A percentile compares a stretch with the other conserved stretches of the same genome.
Evolutionary conservation across 2,888 invertebrate species (phyloP).

Genomic region (Oasisia sp.): DNA sequence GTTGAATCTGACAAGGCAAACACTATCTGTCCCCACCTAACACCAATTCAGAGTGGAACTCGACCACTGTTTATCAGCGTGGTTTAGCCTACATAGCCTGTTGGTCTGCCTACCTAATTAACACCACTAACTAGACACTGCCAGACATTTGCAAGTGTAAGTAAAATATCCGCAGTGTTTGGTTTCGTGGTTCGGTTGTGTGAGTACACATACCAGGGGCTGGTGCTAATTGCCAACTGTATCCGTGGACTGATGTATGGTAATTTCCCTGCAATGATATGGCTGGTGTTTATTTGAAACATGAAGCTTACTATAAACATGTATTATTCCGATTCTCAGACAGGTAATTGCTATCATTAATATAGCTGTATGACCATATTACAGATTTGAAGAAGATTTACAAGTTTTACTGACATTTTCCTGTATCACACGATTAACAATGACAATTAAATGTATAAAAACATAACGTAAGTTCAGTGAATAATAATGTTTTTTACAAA

Average conservation of each 20-base stretch:
- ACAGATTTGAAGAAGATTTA: too few species aligned
- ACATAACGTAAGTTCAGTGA: too few species aligned
- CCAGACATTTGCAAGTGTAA: slow-evolving; percentile 17
- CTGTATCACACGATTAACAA: too few species aligned
- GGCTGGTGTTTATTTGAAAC: neutral
- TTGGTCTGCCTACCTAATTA: neutral
- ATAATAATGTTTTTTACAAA: too few species aligned
- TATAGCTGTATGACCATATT: too few species aligned
- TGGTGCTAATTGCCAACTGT: neutral
- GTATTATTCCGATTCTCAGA: neutral
- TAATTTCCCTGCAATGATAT: neutral
- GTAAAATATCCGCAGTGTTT: neutral
- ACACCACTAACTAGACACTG: neutral
- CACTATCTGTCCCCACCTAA: neutral
- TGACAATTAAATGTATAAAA: too few species aligned
- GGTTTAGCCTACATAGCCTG: neutral
- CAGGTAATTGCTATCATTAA: too few species aligned
- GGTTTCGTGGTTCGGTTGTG: neutral
- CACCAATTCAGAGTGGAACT: neutral
- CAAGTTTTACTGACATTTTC: too few species aligned
- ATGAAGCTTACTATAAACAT: neutral
- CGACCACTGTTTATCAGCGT: neutral
- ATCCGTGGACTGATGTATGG: neutral
- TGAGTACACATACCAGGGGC: neutral
- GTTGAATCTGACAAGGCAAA: neutral